Percentiles rank a stretch among this genome's conserved stretches.
Conservation (phyloP, 2,797 vertebrate species). For the Anabacerthia variegaticeps region DNA sequence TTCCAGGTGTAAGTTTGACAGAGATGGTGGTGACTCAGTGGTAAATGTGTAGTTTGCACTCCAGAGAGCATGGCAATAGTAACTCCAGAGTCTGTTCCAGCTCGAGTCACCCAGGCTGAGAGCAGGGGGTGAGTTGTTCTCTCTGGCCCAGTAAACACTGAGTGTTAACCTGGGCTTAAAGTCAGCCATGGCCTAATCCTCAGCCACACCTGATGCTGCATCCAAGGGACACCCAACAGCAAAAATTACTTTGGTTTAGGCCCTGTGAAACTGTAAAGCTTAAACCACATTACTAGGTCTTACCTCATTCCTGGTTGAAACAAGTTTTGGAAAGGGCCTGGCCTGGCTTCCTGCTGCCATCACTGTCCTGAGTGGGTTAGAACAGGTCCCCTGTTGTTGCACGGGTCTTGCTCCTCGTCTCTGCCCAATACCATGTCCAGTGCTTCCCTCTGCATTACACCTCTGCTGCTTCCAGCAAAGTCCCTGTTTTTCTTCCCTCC, state of each 20-base stretch:
- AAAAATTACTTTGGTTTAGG: neutral
- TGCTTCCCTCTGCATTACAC: neutral
- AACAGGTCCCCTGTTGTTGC: neutral
- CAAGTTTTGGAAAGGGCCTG: neutral
- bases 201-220: neutral
- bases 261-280: neutral
- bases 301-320: neutral
- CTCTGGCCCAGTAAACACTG: neutral
- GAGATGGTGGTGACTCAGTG: neutral
- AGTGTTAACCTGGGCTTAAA: neutral
- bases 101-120: neutral
- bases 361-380: neutral
- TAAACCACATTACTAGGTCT: neutral
- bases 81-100: neutral
- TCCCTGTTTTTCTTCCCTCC: neutral
- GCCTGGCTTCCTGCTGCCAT: neutral
- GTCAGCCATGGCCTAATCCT: neutral
- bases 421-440: neutral
- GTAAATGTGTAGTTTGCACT: neutral
- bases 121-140: neutral
- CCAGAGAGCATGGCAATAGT: neutral
- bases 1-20: neutral
- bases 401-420: constrained; percentile 20
- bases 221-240: neutral
- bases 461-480: neutral